A percentile compares a stretch with the other conserved stretches of the same genome.
These are phyloP conservation scores for Dynastes maya DNA, from an alignment of 2,888 invertebrate genomes.

Conservation along the genomic window DNA sequence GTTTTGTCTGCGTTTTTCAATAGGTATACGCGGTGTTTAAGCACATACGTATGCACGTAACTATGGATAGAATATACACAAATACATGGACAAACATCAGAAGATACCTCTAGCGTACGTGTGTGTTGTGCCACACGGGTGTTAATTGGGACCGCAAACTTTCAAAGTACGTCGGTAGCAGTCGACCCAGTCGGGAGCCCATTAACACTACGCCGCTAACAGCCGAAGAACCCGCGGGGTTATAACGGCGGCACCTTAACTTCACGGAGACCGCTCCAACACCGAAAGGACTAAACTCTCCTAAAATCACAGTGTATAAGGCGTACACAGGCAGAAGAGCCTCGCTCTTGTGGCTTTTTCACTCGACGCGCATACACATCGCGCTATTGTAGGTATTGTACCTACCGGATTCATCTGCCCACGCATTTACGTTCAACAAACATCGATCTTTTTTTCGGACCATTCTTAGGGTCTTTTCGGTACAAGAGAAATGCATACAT, in stretches of 20 bases:
- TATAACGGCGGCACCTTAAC: constrained; percentile 46
- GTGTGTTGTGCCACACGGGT: constrained; percentile 48
- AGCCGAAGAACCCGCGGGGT: constrained; percentile 51
- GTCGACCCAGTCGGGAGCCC: constrained; percentile 58
- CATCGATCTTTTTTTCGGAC: constrained; percentile 26
- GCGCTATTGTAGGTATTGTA: constrained; percentile 16
- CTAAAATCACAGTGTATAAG: constrained; percentile 23
- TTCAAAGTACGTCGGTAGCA: constrained; percentile 58
- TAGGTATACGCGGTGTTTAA: constrained; percentile 30
- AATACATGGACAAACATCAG: constrained; percentile 23
- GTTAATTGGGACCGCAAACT: constrained; percentile 57
- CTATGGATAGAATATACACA: neutral
- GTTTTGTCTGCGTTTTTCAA: constrained; percentile 38
- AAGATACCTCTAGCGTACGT: constrained; percentile 15
- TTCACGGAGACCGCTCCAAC: constrained; percentile 25
- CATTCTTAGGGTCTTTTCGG: neutral
- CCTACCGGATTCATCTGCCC: constrained; percentile 41
- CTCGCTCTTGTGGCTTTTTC: neutral
- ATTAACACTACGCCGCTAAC: constrained; percentile 59
- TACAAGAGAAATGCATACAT: neutral
- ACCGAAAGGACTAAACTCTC: constrained; percentile 36
- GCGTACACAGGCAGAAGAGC: neutral
- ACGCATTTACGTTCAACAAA: constrained; percentile 43
- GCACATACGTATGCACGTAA: constrained; percentile 10
- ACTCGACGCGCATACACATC: constrained; percentile 13